Base-by-base conservation (phyloP, 2,113 vertebrate genomes). In the Atrichornis clamosus region DNA sequence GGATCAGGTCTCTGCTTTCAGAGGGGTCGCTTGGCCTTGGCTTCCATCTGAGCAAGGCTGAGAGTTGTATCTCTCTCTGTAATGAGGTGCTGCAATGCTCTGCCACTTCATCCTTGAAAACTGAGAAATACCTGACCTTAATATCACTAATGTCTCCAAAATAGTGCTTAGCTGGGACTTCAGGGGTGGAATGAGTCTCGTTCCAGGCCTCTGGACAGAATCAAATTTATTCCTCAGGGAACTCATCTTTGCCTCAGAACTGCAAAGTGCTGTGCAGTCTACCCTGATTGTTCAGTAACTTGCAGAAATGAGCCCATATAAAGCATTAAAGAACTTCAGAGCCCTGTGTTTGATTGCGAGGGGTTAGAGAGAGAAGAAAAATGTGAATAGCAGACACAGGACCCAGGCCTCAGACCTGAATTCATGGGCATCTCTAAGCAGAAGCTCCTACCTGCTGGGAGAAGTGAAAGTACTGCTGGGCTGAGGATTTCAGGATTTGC, bases 211-310 rank as follows among this genome's bases (percentile, higher is more conserved):
- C 68, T 87, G 84, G 84, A 84, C n/a, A 79, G 87, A 84, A 65
- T 87, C 65, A 79, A 89, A 93, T 96, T 93, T 95, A 94, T 95
- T 96, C 93, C 95, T 95, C 85, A 87, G 91, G 93, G 87, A 92
- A 87, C 47, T 96, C 81, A 84, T 89, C 91, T 87, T 30, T 82
- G 87, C 87, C 81, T 87, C 84, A 84, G 93, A 92, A n/a, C 80
- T 42, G 87, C 81, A 82, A 90, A 96, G 77, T 84, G 94, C 89
- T 75, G 56, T 68, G 94, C 84, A 68, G 89, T 95, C 91, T 82
- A 24, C 65, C 52, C 87, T 93, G 93, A 93, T 94, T 92, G 93
- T 84, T 63, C 84, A 4, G 87, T 37, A 92, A 94, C 91, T 75
- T 84, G 89, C 94, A 87, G 84, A 95, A 97, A 95, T 84, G 77